Evolutionary conservation across 2,113 vertebrate genomes (phyloP), one percentile per base, ranked within the genome.

Genomic region (Cromileptes altivelis): DNA sequence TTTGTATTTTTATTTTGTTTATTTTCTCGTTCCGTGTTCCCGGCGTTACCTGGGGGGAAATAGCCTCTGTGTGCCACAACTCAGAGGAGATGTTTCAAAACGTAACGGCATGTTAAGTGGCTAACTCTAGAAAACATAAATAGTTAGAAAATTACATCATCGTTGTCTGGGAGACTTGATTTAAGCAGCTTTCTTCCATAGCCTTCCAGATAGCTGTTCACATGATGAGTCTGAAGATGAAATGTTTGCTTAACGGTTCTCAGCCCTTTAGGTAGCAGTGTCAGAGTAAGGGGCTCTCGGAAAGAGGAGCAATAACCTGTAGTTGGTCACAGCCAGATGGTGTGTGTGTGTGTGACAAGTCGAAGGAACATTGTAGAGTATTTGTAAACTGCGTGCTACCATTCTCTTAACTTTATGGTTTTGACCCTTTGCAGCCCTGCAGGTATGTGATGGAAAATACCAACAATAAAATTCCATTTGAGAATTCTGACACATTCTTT

Each of bases 381-480:
- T 82, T 25, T 61, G 82, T 90, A 49, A 82, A 85, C 81, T 45
- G 78, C 21, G 81, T 86, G 84, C 81, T 64, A 70, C 80, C 78
- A 80, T 89, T 72, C 78, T 79, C 37, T 78, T 61, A 45, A 77
- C 70, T 63, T 75, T 81, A 80, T 86, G 84, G 82, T 90, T 92
- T 84, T 73, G 80, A 90, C 65, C 85, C 85, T 85, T 87, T 71
- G 82, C 80, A 81, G 85, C 77, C 75, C 89, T 82, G 88, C 91
- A 85, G 90, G 79, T 81, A 79, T 93, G 83, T 91, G 81, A 86
- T 85, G 81, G 85, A 88, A 90, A 86, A 9, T 80, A 89, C 82
- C 19, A 77, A 86, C 75, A 93, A 94, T 93, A 94, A 90, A 94
- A 90, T 79, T 90, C 77, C 84, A 91, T 84, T 91, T 85, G 68